These are phyloP conservation scores for Calephelis virginiensis DNA, from an alignment of 1,140 invertebrate species.

Conservation along the genomic window DNA sequence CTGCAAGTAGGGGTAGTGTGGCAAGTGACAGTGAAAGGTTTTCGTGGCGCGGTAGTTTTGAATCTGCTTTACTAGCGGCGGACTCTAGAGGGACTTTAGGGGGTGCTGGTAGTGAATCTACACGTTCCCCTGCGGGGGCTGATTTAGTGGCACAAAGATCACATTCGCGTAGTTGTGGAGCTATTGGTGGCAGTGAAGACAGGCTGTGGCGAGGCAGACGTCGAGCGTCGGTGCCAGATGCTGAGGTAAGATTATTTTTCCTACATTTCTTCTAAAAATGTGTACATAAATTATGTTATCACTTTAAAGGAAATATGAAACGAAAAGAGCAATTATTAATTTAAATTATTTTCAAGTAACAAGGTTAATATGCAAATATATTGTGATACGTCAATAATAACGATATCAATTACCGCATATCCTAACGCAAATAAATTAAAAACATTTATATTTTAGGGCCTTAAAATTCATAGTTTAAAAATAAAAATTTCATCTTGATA, in stretches of 20 bases:
- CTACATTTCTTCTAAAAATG: neutral
- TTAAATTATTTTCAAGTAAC: no score
- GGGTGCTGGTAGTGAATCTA: slow-evolving; percentile 85
- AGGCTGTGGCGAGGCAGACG: slow-evolving; percentile 74
- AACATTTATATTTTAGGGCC: no score
- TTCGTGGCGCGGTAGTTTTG: slow-evolving; percentile 94
- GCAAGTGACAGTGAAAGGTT: slow-evolving; percentile 93
- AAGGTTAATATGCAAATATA: no score
- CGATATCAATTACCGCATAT: no score
- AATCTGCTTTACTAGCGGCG: slow-evolving; percentile 89
- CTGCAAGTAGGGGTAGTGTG: slow-evolving; percentile 82
- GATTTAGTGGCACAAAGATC: slow-evolving; percentile 87
- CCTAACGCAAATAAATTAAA: no score
- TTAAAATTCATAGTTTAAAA: no score
- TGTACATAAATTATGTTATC: no score
- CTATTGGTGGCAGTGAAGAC: slow-evolving; percentile 85
- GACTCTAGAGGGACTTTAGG: slow-evolving; percentile 89
- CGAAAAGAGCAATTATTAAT: no score
- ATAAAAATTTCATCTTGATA: no score
- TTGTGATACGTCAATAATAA: no score
- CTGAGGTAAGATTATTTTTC: slow-evolving; percentile 49
- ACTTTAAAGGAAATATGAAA: no score
- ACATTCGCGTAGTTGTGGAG: slow-evolving; percentile 89
- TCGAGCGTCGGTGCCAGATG: slow-evolving; percentile 73
- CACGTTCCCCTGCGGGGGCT: slow-evolving; percentile 88